Conservation (phyloP, 2,113 vertebrate species). For the Procapra przewalskii region DNA sequence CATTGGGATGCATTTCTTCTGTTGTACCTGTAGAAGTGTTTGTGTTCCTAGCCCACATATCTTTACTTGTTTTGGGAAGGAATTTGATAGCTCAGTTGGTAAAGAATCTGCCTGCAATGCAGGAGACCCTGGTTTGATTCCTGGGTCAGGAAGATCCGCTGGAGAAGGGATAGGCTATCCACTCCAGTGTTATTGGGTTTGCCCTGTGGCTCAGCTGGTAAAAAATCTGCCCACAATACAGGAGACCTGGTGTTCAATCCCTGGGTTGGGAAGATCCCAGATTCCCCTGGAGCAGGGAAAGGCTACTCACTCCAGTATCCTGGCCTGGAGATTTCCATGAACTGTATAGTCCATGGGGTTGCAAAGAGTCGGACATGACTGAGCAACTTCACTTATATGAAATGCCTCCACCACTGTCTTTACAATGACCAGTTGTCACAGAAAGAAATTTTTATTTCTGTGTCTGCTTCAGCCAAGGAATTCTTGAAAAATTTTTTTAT, state of each 20-base stretch:
- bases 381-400: constrained; percentile 8
- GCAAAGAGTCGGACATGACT: background rate
- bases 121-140: background rate
- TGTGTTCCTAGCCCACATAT: background rate
- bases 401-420: constrained; percentile 2
- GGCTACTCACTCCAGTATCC: background rate
- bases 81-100: background rate
- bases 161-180: background rate
- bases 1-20: constrained; percentile 39
- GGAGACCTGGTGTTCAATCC: background rate
- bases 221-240: background rate
- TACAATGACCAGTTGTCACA: background rate
- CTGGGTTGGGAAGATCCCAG: background rate
- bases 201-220: background rate
- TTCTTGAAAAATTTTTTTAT: background rate
- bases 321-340: background rate
- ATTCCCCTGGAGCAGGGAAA: background rate
- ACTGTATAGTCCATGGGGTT: background rate
- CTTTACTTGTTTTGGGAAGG: constrained; percentile 11
- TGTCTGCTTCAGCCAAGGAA: background rate
- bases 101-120: background rate
- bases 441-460: background rate
- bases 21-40: constrained; percentile 36
- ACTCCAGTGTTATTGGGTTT: background rate
- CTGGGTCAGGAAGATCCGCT: background rate